These are phyloP conservation scores for Bactericera cockerelli DNA, from an alignment of 1,140 invertebrate genomes.

Conservation along the genomic window DNA sequence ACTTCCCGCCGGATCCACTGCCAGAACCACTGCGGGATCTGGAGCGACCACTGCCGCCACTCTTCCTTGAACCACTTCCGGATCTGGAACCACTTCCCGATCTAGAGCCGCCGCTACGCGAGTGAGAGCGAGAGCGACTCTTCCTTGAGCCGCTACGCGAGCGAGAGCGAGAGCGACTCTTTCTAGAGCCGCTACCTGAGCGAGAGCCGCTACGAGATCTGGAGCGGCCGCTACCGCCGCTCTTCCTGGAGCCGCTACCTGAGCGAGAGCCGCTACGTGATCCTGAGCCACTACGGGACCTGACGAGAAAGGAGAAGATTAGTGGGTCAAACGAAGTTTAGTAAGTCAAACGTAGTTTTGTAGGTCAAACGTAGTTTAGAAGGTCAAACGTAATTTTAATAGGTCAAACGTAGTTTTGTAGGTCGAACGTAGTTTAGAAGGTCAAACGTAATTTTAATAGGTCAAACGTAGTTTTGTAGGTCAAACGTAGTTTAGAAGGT, in stretches of 20 bases:
- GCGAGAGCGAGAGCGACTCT: slow-evolving; percentile 21
- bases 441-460: too few species aligned
- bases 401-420: too few species aligned
- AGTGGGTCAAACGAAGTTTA: too few species aligned
- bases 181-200: slow-evolving; percentile 15
- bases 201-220: background rate
- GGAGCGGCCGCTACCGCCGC: background rate
- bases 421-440: too few species aligned
- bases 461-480: too few species aligned
- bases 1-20: slow-evolving; percentile 8
- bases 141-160: slow-evolving; percentile 17
- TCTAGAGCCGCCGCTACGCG: slow-evolving; percentile 25
- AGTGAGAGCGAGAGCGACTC: slow-evolving; percentile 25
- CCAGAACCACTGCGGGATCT: slow-evolving; percentile 23
- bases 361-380: too few species aligned
- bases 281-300: too few species aligned
- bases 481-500: too few species aligned
- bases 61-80: slow-evolving; percentile 25
- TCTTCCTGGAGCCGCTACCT: background rate
- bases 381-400: too few species aligned
- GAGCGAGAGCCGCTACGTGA: background rate
- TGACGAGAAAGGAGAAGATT: too few species aligned
- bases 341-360: too few species aligned
- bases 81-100: slow-evolving; percentile 26
- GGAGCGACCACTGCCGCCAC: slow-evolving; percentile 19